Base-by-base conservation (phyloP, 2,113 vertebrate species). In the Cromileptes altivelis region DNA sequence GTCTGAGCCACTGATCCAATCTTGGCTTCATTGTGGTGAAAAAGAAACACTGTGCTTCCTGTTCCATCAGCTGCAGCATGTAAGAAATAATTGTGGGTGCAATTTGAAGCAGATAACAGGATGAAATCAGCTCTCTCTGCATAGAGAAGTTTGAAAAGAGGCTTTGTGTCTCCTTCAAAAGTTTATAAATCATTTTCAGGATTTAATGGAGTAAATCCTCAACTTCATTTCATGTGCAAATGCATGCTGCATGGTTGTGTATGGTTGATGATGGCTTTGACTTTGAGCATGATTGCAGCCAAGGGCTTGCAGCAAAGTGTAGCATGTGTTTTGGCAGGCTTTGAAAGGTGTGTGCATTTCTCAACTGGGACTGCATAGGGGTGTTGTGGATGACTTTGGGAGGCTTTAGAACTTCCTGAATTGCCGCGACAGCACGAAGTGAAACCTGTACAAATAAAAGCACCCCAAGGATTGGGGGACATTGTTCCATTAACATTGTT, bases 361-460 rank as follows among this genome's bases (percentile, higher is more conserved):
- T 70, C 75, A 75, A 14, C 55, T 56, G 30, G 18, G 85, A 63
- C 40, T 58, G 40, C 9, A 65, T 37, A 33, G 63, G 70, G 27
- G 45, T 4, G 2, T 58, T 77, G 50, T 45, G 42, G 23, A 67
- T 84, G 88, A 85, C 81, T 85, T 80, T 78, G 27, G 30, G 37
- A 70, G 57, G 15, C 57, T 81, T 23, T 53, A 23, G 45, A 78
- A 81, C 27, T 71, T 81, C 11, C 23, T 40, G 70, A 72, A 71
- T 49, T 49, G 72, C 62, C 68, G 70, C 37, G 78, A 53, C 60
- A 71, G 75, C 60, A 47, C 19, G 49, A 73, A 64, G 68, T 50
- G 33, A 80, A 73, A 47, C 60, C 30, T 57, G 17, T 14, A 62
- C 49, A 70, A 78, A 84, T 75, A 82, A 84, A 70, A 52, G 56